A percentile compares a stretch with the other conserved stretches of the same genome.
phyloP scores from a whole-genome alignment of 2,113 vertebrate genomes.

The Vulpes ferrilata region DNA sequence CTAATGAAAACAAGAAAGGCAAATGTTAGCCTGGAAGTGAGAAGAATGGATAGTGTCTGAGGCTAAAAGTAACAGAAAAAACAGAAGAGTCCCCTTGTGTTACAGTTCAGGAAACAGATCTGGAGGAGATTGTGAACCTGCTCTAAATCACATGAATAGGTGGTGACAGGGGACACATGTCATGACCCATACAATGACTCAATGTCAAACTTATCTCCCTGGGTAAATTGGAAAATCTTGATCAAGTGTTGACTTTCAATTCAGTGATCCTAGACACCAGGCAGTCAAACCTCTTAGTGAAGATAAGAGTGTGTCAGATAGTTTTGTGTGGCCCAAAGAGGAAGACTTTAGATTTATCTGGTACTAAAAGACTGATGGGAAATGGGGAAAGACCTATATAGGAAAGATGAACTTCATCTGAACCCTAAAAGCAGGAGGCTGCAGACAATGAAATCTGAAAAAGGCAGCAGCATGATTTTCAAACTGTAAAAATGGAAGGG shows the following conservation, averaged over 20 bases:
- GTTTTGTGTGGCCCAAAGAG: not conserved
- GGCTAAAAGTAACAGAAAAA: conserved; percentile 54
- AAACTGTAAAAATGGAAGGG: not conserved
- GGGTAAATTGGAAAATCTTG: conserved; percentile 36
- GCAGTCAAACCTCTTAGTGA: not conserved
- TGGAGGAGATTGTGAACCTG: not conserved
- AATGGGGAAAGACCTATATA: not conserved
- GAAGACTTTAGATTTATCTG: conserved; percentile 30
- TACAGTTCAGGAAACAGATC: not conserved
- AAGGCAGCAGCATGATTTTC: not conserved
- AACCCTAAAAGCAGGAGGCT: not conserved
- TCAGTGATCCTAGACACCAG: not conserved
- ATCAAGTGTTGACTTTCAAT: not conserved
- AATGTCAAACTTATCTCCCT: not conserved
- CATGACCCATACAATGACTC: not conserved
- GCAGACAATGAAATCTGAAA: conserved; percentile 21
- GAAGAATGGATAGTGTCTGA: not conserved
- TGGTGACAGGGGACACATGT: not conserved
- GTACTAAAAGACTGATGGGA: not conserved
- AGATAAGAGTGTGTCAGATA: not conserved
- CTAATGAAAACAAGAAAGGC: conserved; percentile 48
- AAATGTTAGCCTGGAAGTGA: conserved; percentile 12
- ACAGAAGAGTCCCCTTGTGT: not conserved
- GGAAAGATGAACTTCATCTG: conserved; percentile 17
- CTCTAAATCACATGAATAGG: not conserved